Evolutionary conservation across 2,888 invertebrate genomes (phyloP).

Genomic region (Leuctra nigra): DNA sequence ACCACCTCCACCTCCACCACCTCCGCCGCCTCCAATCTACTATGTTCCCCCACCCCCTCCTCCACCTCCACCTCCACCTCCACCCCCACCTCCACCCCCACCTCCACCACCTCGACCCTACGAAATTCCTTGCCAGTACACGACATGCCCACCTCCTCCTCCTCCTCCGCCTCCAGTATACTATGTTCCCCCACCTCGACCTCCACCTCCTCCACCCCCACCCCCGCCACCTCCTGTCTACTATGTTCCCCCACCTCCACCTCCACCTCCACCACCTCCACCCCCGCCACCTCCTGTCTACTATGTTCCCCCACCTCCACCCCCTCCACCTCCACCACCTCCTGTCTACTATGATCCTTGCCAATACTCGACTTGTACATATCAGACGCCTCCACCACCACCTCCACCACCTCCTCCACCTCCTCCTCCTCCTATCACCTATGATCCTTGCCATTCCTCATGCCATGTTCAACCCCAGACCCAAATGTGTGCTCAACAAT

Average conservation of each 20-base stretch:
- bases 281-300: neutral
- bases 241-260: neutral
- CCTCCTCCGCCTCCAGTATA: too few species aligned
- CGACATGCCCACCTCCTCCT: too few species aligned
- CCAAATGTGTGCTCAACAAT: too few species aligned
- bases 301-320: neutral
- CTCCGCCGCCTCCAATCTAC: neutral
- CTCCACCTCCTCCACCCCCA: neutral
- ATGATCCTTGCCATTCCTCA: too few species aligned
- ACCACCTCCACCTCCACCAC: neutral
- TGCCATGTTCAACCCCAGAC: too few species aligned
- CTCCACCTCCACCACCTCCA: neutral
- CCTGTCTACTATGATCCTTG: too few species aligned
- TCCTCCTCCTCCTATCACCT: neutral
- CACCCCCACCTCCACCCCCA: too few species aligned
- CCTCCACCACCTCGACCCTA: too few species aligned
- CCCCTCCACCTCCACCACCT: conserved; percentile 2
- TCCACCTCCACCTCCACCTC: too few species aligned
- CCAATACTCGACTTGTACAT: too few species aligned
- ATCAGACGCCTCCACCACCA: neutral
- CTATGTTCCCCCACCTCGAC: neutral
- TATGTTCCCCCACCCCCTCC: neutral
- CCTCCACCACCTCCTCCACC: neutral
- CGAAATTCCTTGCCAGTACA: too few species aligned
- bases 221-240: neutral